These are phyloP conservation scores for Gopherus flavomarginatus DNA, from an alignment of 2,113 vertebrate genomes.

Conservation along the genomic window DNA sequence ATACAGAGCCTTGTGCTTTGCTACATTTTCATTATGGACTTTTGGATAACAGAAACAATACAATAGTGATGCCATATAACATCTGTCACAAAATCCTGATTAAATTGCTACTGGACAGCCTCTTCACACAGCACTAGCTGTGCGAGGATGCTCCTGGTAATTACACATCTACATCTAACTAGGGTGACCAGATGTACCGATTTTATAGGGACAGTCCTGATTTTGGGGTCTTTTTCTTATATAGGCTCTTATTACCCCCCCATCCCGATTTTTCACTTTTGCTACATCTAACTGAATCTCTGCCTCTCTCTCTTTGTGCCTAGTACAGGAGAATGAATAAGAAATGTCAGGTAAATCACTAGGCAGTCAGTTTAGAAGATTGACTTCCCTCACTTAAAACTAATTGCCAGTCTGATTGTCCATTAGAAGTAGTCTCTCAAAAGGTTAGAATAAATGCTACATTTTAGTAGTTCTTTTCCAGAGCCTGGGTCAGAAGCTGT, in stretches of 20 bases:
- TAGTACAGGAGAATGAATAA: background rate
- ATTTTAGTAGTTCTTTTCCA: background rate
- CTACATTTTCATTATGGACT: background rate
- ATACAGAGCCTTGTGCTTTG: background rate
- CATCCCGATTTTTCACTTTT: no score
- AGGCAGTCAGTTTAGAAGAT: background rate
- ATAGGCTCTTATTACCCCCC: no score
- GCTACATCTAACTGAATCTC: background rate
- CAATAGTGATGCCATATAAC: background rate
- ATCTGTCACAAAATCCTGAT: background rate
- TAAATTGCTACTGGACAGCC: background rate
- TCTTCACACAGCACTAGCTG: background rate
- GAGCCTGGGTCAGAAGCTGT: background rate
- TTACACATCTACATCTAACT: background rate
- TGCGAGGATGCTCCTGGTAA: background rate
- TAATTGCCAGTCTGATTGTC: background rate
- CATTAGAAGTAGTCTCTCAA: constrained; percentile 19
- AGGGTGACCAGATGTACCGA: no score
- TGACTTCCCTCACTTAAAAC: constrained; percentile 24
- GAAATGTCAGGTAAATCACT: background rate
- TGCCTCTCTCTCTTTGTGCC: background rate
- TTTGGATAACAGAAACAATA: background rate
- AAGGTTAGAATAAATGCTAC: constrained; percentile 15
- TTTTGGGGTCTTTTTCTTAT: no score
- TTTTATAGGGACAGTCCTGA: no score